Conservation (phyloP, 2,797 vertebrate genomes). For the Propithecus deckenii region DNA sequence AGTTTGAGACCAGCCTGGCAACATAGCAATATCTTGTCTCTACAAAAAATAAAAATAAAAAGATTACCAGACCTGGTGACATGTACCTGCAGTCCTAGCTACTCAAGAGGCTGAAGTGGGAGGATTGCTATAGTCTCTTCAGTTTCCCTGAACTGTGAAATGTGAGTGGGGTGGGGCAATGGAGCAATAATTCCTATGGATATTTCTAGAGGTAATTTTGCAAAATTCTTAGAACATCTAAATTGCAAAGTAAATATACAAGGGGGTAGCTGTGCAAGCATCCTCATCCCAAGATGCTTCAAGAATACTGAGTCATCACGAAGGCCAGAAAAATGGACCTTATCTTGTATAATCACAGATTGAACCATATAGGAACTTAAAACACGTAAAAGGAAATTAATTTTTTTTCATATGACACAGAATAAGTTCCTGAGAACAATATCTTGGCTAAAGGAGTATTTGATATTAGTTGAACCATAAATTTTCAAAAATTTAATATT, state of each 20-base stretch:
- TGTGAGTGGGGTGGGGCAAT: background rate
- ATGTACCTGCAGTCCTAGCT: no score
- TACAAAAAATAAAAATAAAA: no score
- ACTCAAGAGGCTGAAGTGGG: no score
- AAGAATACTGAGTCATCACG: background rate
- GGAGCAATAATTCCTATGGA: background rate
- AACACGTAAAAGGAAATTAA: background rate
- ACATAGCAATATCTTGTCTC: no score
- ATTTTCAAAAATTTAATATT: conserved; percentile 33
- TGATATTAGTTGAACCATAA: background rate
- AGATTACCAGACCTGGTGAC: no score
- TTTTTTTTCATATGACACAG: background rate
- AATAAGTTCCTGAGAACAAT: background rate
- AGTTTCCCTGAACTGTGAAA: background rate
- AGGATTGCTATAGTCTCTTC: background rate
- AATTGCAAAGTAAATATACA: background rate
- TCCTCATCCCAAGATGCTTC: background rate
- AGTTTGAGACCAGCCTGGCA: no score
- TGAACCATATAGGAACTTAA: conserved; percentile 20
- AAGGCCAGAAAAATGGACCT: conserved; percentile 1
- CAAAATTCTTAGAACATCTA: conserved; percentile 31
- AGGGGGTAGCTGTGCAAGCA: background rate
- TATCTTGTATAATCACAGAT: background rate
- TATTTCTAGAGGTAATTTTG: background rate
- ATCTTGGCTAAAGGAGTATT: background rate